These are phyloP conservation scores for Clarias batrachus DNA, from an alignment of 2,113 vertebrate genomes.

Conservation along the genomic window DNA sequence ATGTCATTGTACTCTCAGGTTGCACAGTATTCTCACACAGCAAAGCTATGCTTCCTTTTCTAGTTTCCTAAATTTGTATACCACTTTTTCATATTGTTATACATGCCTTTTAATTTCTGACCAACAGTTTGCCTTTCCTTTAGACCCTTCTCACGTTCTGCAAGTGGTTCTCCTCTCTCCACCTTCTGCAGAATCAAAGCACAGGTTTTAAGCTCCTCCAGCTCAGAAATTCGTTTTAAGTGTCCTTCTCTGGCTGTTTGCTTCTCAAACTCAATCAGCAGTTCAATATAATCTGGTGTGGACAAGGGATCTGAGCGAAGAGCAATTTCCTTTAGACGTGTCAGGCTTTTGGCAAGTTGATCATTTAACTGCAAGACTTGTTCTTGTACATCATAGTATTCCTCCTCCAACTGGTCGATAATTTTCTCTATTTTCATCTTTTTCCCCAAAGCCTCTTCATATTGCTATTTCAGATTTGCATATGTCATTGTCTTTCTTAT, in stretches of 20 bases:
- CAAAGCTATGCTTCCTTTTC: background rate
- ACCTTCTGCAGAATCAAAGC: constrained; percentile 41
- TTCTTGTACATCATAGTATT: constrained; percentile 16
- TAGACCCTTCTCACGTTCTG: background rate
- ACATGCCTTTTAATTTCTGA: background rate
- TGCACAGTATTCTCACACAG: background rate
- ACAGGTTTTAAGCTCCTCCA: constrained; percentile 20
- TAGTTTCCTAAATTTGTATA: background rate
- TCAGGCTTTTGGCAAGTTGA: background rate
- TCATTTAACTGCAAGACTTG: background rate
- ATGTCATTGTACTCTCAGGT: background rate
- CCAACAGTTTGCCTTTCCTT: background rate
- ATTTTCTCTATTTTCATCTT: constrained; percentile 35
- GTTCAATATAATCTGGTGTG: constrained; percentile 48
- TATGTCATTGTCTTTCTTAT: constrained; percentile 33
- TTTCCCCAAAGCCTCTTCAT: constrained; percentile 40
- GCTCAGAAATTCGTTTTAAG: constrained; percentile 26
- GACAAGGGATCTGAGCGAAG: constrained; percentile 43
- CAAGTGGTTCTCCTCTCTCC: constrained; percentile 2
- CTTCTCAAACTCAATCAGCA: constrained; percentile 46
- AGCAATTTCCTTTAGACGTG: constrained; percentile 46
- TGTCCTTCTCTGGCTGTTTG: constrained; percentile 36
- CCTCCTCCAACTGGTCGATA: background rate
- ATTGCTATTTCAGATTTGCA: constrained; percentile 38
- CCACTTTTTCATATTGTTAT: background rate